A percentile compares a stretch with the other conserved stretches of the same genome.
These are phyloP conservation scores for Agonopterix heracliana DNA, from an alignment of 2,888 invertebrate genomes.

Conservation along the genomic window DNA sequence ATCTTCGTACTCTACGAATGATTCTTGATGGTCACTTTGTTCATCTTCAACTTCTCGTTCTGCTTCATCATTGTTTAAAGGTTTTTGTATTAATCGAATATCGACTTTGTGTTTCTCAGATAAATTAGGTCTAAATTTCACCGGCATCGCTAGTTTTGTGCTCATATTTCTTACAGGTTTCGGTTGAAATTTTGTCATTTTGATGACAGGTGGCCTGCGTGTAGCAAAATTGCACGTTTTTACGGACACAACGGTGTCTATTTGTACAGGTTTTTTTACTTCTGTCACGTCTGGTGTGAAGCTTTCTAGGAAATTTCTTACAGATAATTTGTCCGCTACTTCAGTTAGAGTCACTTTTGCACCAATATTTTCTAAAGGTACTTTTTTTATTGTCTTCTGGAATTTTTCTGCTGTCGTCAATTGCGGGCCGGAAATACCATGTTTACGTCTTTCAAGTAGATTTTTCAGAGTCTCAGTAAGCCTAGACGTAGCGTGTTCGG, in stretches of 20 bases:
- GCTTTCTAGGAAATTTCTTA: conserved; percentile 54
- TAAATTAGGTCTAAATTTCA: conserved; percentile 29
- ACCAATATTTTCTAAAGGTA: conserved; percentile 10
- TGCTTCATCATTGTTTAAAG: not conserved
- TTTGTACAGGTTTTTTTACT: conserved; percentile 15
- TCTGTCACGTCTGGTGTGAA: conserved; percentile 44
- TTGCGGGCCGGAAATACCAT: conserved; percentile 9
- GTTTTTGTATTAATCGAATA: conserved; percentile 29
- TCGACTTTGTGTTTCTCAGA: conserved; percentile 25
- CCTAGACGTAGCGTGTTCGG: conserved; percentile 42
- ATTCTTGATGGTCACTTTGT: conserved; percentile 15
- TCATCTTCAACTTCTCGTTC: not conserved
- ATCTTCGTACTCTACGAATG: conserved; percentile 7
- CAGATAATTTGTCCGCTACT: conserved; percentile 34
- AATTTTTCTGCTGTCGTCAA: conserved; percentile 26
- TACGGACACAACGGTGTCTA: conserved; percentile 23
- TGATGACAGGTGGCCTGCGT: conserved; percentile 28
- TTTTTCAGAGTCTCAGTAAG: conserved; percentile 53
- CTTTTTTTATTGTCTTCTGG: conserved; percentile 39
- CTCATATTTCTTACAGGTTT: not conserved
- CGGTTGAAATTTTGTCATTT: conserved; percentile 36
- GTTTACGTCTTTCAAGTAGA: conserved; percentile 45
- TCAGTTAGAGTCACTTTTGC: conserved; percentile 30
- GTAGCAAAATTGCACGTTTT: conserved; percentile 16
- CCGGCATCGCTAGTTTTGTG: conserved; percentile 38